Conservation (phyloP, 2,888 invertebrate genomes). For the Cephus spinipes region DNA sequence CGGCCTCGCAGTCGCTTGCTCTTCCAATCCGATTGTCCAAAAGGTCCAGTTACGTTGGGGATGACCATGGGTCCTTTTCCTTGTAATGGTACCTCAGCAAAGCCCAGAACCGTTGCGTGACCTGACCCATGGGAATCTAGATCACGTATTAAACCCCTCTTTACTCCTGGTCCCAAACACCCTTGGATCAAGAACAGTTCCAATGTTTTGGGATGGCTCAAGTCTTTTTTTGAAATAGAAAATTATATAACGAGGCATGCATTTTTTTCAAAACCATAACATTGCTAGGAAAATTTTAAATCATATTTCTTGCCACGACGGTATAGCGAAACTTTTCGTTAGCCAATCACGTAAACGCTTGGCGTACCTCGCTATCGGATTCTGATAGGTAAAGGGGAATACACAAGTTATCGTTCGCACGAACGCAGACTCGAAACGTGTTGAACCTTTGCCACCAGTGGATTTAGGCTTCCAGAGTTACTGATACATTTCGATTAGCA, state of each 20-base stretch:
- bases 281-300: neutral
- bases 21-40: conserved; percentile 16
- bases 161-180: neutral
- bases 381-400: neutral
- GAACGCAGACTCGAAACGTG: conserved; percentile 18
- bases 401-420: neutral
- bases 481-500: conserved; percentile 66
- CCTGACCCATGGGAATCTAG: conserved; percentile 18
- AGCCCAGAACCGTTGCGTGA: neutral
- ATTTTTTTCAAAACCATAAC: neutral
- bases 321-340: neutral
- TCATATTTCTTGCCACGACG: neutral
- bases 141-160: conserved; percentile 7
- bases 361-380: neutral
- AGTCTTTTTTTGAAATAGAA: neutral
- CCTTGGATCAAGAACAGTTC: neutral
- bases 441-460: conserved; percentile 38
- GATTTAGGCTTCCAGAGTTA: conserved; percentile 50
- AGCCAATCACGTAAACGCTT: neutral
- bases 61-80: conserved; percentile 22
- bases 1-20: conserved; percentile 9
- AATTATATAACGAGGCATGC: neutral
- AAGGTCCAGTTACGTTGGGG: conserved; percentile 16
- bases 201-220: neutral
- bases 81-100: neutral